Conservation (phyloP, 2,888 invertebrate genomes). For the Microdon myrmicae region DNA sequence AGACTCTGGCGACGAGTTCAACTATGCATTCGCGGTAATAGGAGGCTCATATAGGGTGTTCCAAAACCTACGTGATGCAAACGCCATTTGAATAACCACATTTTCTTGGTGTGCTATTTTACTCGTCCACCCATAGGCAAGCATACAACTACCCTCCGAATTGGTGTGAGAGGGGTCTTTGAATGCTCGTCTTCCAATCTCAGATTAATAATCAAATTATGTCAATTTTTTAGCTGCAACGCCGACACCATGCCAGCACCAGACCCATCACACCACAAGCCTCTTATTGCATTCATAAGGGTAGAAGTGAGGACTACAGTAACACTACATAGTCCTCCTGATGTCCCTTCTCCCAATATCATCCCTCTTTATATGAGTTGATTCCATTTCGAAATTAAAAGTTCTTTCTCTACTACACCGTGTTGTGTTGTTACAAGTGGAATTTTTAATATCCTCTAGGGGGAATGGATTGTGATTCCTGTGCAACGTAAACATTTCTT, state of each 20-base stretch:
- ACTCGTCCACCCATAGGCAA: no score
- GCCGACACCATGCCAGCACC: slow-evolving; percentile 38
- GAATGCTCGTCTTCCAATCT: no score
- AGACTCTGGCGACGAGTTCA: no score
- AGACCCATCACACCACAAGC: slow-evolving; percentile 2
- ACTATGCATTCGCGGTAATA: no score
- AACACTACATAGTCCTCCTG: slow-evolving; percentile 18
- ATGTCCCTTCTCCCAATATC: slow-evolving; percentile 26
- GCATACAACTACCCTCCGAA: no score
- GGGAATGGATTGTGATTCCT: slow-evolving; percentile 16
- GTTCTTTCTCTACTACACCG: slow-evolving; percentile 23
- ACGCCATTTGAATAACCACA: no score
- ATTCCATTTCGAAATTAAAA: slow-evolving; percentile 52
- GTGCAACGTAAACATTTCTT: slow-evolving; percentile 38
- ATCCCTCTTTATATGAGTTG: slow-evolving; percentile 20
- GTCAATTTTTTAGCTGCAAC: slow-evolving; percentile 28
- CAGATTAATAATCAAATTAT: slow-evolving; percentile 47
- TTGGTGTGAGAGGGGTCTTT: no score
- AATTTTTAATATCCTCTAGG: slow-evolving; percentile 49
- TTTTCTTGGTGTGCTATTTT: no score
- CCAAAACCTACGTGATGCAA: no score
- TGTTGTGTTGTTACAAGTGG: slow-evolving; percentile 47
- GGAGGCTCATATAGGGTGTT: no score
- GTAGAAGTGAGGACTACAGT: slow-evolving; percentile 12
- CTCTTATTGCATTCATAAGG: slow-evolving; percentile 25